Base-by-base conservation (phyloP, 1,140 invertebrate genomes). In the Propsilocerus akamusi region DNA sequence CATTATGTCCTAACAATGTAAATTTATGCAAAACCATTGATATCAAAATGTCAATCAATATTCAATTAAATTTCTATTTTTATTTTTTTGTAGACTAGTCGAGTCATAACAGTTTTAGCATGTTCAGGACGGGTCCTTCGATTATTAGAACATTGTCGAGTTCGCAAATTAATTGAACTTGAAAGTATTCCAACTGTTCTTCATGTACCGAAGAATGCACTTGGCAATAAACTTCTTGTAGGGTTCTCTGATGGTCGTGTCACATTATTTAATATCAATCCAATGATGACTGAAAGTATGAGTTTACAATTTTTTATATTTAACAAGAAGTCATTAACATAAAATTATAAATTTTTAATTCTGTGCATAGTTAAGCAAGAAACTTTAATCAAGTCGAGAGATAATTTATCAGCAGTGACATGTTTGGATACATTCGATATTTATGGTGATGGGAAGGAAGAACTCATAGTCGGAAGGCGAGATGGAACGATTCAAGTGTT, bases 201-300 rank as follows among this genome's bases (percentile, higher is more conserved):
- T 4, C 65, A 73, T 54, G 60, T 83, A 6, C 74, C 74, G 59
- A 71, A 75, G 56, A 74, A 73, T 52, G 70, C 76, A 62, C 78
- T 78, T 50, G 77, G 73, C 48, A 68, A 70, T 48, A 71, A 67
- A 56, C 73, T 92, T 37, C 57, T 91, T 0, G 85, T 86, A 66
- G 89, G 88, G 4, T 88, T 86, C 4, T 69, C 77, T 12, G 85
- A 91, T 68, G 89, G 89, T 1, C 73, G 76, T 60, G 66, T 91
- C 34, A 84, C 83, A 32, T 64, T 90, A 12, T 65, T 81, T 20
- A 64, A 71, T 57, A 61, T 79, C 30, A 49, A 30, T 11, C 46
- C 34, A 28, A 50, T 53, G 12, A 12, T 22, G 11, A 22, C 22
- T 58, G 64, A 57, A 63, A 54, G 58, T 59, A 51, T 23, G 8